Evolutionary conservation across 1,140 invertebrate genomes (phyloP), one percentile per base, ranked within the genome.

Genomic region (Magallana ariakensis): DNA sequence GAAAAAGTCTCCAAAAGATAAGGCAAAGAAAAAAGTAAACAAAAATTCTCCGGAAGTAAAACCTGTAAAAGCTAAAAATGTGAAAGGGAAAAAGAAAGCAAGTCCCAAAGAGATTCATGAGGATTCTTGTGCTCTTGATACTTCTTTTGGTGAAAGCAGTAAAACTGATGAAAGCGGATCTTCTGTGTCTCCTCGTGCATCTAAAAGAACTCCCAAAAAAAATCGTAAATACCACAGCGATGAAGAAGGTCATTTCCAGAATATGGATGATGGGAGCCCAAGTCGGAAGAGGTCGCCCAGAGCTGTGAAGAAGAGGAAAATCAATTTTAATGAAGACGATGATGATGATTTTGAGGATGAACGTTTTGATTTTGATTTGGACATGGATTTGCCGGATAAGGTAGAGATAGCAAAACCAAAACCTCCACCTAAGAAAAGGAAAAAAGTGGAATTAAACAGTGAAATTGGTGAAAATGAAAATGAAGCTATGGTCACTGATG

Each of bases 181-280:
- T 1, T 53, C 56, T 58, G 80, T 86, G 8, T 89, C 88, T 57
- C 88, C 88, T 22, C 26, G 88, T 22, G 83, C 85, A 19, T 89
- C 88, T 19, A 89, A 89, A 85, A 85, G 88, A 0, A 89, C 88
- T 53, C 88, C 88, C 9, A 84, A 87, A 16, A 89, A 82, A 46
- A 89, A 89, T 58, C 53, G 88, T 11, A 89, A 89, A 82, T 89
- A 89, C 60, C 85, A 89, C 46, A 89, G 85, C 85, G 88, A 89
- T 81, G 87, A 86, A 60, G 86, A 87, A 26, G 46, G n/a, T 13
- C 55, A 60, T 0, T 46, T 75, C 9, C 19, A 22, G 54, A 82
- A 55, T 26, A 80, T 75, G 19, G 82, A 84, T 13, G 86, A 87
- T 19, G 86, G 62, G 53, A 87, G 83, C 56, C 83, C 86, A 33